Evolutionary conservation across 2,888 invertebrate genomes (phyloP).

Genomic region (Bimastos eiseni): DNA sequence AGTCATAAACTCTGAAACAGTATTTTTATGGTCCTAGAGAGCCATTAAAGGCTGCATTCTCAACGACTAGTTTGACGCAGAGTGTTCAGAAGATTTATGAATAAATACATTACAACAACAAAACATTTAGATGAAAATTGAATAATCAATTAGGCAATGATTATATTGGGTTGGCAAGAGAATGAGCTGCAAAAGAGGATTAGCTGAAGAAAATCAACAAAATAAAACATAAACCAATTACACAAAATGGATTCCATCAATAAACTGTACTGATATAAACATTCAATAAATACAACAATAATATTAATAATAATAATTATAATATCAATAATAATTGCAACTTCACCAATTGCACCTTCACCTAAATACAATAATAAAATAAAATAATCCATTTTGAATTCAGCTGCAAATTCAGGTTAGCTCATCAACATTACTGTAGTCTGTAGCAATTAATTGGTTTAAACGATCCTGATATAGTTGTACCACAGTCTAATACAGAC

Average conservation of each 20-base stretch:
- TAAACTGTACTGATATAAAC: not conserved
- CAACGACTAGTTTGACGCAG: not conserved
- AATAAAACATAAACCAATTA: constrained; percentile 2
- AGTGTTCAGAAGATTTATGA: not conserved
- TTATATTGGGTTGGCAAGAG: not conserved
- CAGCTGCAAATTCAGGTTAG: too few relatives aligned
- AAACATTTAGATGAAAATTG: not conserved
- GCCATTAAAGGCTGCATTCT: not conserved
- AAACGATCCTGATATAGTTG: too few relatives aligned
- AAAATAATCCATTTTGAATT: too few relatives aligned
- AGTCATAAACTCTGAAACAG: not conserved
- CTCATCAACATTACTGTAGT: too few relatives aligned
- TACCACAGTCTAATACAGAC: too few relatives aligned
- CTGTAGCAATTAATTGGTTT: too few relatives aligned
- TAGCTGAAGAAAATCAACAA: not conserved
- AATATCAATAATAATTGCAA: not conserved
- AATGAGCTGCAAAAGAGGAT: not conserved
- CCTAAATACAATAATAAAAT: too few relatives aligned
- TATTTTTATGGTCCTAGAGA: not conserved
- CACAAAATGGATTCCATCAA: not conserved
- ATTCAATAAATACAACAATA: not conserved
- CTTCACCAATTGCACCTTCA: too few relatives aligned
- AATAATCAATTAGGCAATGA: not conserved
- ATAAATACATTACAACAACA: not conserved
- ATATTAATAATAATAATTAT: not conserved